Conservation (phyloP, 2,888 invertebrate species). For the Gonocerus acuteangulatus region DNA sequence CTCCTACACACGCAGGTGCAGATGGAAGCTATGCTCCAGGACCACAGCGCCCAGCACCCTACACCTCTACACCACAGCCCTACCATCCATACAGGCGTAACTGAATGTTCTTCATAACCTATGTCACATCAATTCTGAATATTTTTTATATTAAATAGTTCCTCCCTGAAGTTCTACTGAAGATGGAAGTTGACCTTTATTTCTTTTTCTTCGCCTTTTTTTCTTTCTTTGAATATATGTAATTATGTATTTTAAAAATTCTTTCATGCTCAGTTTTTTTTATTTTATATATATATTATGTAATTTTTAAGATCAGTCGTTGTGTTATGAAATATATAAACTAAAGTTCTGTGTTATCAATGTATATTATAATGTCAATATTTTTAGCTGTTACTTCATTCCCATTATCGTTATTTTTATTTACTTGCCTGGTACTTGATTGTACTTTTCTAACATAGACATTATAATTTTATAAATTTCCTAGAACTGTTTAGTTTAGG, state of each 20-base stretch:
- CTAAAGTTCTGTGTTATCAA: background rate
- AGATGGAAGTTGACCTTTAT: background rate
- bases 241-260: background rate
- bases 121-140: constrained; percentile 13
- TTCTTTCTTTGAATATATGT: background rate
- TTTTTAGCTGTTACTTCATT: background rate
- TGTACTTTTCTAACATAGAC: background rate
- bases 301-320: no score
- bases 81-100: constrained; percentile 50
- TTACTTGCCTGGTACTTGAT: background rate
- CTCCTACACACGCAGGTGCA: constrained; percentile 26
- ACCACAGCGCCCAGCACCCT: constrained; percentile 47
- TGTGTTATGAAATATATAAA: background rate
- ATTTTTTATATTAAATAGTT: constrained; percentile 20
- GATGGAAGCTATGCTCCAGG: constrained; percentile 43
- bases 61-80: constrained; percentile 45
- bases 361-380: background rate
- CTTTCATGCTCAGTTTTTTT: no score
- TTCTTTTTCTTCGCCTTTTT: background rate
- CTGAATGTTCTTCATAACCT: constrained; percentile 17
- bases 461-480: background rate
- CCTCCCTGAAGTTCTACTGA: constrained; percentile 2
- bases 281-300: no score
- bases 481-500: background rate
- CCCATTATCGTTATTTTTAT: background rate